Base-by-base conservation (phyloP, 2,888 invertebrate genomes). In the Plagodis dolabraria region DNA sequence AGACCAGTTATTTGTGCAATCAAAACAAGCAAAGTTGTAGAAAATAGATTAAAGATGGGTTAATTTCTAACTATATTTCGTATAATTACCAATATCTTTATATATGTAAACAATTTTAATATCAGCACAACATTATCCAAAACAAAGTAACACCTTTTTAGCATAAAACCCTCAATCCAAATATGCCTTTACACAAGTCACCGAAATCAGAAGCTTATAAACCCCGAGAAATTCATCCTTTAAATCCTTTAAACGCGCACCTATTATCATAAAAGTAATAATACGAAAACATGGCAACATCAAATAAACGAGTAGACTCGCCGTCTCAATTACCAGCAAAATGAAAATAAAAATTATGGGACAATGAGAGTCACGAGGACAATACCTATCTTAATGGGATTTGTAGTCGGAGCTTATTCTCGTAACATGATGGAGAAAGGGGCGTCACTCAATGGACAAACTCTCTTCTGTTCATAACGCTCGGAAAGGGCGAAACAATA, bases 311-410 rank as follows among this genome's bases (percentile, higher is more conserved):
- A 75, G 73, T 77, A 74, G 74, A 72, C 75, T 78, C 81, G 8
- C 80, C 84, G 77, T 87, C 86, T 84, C 86, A 86, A 89, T 90
- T 89, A 87, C 77, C 79, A 77, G 79, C 69, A 77, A 82, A 88
- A 86, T 83, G 85, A 85, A 85, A 85, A 83, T 79, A 80, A 75
- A 78, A 77, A 72, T 74, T 74, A 74, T 71, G 68, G 65, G 76
- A 77, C 77, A 81, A 82, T 79, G 80, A 77, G 69, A 70, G 77
- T 69, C 74, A 60, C 66, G 69, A 73, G 76, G 75, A 83, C 83
- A 84, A 85, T 80, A 71, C 72, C 74, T 66, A 65, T 74, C 78
- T 79, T 85, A 86, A 88, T 84, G 83, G 85, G 85, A 83, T 86
- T 86, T 83, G 85, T 86, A 87, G 85, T 85, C 82, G 81, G 72